phyloP scores from a whole-genome alignment of 1,140 invertebrate genomes.

The Diabrotica undecimpunctata region DNA sequence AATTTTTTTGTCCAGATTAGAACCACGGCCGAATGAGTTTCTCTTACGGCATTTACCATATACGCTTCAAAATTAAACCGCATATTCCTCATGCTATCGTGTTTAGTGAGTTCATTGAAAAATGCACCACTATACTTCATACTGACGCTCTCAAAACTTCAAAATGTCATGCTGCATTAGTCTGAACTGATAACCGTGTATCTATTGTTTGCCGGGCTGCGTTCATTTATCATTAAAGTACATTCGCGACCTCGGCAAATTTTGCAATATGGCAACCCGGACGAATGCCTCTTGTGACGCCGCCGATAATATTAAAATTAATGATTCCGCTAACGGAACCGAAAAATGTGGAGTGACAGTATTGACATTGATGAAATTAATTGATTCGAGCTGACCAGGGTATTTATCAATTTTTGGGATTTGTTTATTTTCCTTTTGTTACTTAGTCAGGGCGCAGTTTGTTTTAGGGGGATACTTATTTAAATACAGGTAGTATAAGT shows the following conservation, averaged over 20 bases:
- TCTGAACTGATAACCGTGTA: neutral
- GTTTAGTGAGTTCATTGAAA: too few species aligned
- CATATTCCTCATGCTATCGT: too few species aligned
- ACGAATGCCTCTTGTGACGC: too few species aligned
- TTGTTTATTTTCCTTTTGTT: too few species aligned
- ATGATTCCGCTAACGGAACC: neutral
- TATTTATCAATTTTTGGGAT: too few species aligned
- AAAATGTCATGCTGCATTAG: neutral
- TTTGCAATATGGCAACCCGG: neutral
- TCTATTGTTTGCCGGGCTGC: neutral
- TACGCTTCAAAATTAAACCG: too few species aligned
- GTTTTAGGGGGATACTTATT: too few species aligned
- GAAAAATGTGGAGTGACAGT: neutral
- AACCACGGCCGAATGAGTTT: too few species aligned
- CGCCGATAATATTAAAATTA: slow-evolving; percentile 1
- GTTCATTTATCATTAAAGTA: neutral
- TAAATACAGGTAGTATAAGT: too few species aligned
- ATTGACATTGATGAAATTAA: slow-evolving; percentile 3
- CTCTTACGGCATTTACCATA: too few species aligned
- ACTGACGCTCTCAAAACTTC: neutral
- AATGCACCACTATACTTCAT: neutral
- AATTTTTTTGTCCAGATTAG: too few species aligned
- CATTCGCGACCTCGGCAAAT: neutral
- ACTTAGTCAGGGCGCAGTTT: too few species aligned
- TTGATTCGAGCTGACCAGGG: neutral